Evolutionary conservation across 2,113 vertebrate species (phyloP), one percentile per base, ranked within the genome.

Genomic region (Barbus barbus): DNA sequence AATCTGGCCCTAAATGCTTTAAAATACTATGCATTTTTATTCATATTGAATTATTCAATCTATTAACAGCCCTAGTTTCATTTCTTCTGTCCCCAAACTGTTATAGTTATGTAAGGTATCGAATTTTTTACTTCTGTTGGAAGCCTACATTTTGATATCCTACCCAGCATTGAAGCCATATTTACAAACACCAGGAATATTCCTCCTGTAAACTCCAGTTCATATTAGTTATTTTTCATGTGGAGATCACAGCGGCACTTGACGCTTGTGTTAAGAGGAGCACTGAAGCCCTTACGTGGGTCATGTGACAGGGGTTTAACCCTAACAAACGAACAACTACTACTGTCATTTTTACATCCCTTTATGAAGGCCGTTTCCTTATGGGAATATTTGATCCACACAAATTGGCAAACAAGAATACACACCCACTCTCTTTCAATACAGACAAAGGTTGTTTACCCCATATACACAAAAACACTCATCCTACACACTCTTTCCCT

Each of bases 201-300:
- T 36, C 65, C 31, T 36, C 8, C 0, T 69, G 8, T 33, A 18
- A 69, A 20, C 31, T 36, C 16, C 3, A 69, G 26, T 28, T 63
- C 24, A 22, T 20, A 3, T 71, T 38, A 71, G 9, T 9, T 9
- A 41, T 9, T 65, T 67, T 38, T 71, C 67, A 71, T 5, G 67
- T 38, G 67, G 33, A 71, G 65, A 46, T 46, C 44, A 79, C 38
- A 56, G 44, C n/a, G n/a, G n/a, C n/a, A n/a, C n/a, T n/a, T n/a
- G n/a, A n/a, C n/a, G n/a, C 3, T 38, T 38, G 31, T 20, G 67
- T 71, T 38, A 20, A 71, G 65, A 69, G 31, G 61, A 18, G 16
- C 28, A 33, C 4, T 67, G 63, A 18, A 33, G 63, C 16, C 28
- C 18, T 67, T 28, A 33, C 8, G 3, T 33, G 8, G 63, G 67